Evolutionary conservation across 2,797 vertebrate species (phyloP), one percentile per base, ranked within the genome.

Genomic region (Oophaga sylvatica): DNA sequence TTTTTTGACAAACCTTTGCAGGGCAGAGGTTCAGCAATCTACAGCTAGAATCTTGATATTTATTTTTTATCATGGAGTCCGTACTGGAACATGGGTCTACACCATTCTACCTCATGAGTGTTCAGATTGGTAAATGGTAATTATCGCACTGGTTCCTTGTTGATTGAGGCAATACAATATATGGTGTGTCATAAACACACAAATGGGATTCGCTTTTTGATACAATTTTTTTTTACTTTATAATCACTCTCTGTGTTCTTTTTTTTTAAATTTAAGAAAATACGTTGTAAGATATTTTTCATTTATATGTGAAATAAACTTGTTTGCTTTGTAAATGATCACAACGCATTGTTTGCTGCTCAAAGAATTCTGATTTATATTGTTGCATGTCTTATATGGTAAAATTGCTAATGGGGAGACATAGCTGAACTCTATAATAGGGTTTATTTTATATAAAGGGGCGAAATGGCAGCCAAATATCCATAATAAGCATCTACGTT

Each of bases 11-110:
- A 70, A 45, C 73, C 57, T 60, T 82, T 76, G n/a, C 84, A 65
- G 84, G 84, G 84, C 84, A 83, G 84, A 89, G 88, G 84, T 89
- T 53, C 82, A 86, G 71, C 68, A 77, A 70, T 81, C 70, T 83
- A 19, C 22, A 83, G 62, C n/a, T 77, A 45, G 20, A 77, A 77
- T 26, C 62, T 60, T 35, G 71, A 17, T 82, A 70, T 83, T 85
- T 84, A 29, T 65, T 73, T 41, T 89, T 86, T 41, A 86, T 53
- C 63, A 73, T 59, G 16, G 73, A 79, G 20, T 78, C 76, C 29
- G 41, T 79, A 70, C 4, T 53, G 35, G 16, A 60, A 76, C 71
- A 65, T 67, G 41, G 73, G 29, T 41, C 26, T 22, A 22, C 29
- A 11, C 41, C 41, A 84, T 77, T 41, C 62, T 31, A 77, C 63